Evolutionary conservation across 2,888 invertebrate species (phyloP), one percentile per base, ranked within the genome.

Genomic region (Heliconius charithonia): DNA sequence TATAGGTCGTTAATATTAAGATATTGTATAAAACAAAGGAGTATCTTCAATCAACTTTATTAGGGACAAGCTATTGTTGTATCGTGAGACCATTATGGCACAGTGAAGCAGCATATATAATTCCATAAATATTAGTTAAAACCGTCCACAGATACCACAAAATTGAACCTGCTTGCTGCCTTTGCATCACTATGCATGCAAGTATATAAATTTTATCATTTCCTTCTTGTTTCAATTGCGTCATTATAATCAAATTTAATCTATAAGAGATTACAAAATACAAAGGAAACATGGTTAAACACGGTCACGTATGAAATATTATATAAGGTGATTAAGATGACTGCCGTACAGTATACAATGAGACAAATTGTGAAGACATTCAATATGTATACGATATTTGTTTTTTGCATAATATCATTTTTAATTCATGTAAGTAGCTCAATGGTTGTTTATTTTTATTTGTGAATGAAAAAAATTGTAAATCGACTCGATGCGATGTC

Each of bases 401-500:
- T 75, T 16, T 66, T 75, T 41, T 75, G 65, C 25, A 16, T 71
- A 59, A 56, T 80, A 4, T 27, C 63, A n/a, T 65, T 75, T 65
- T 66, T 75, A 41, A 75, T 75, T 51, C 51, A 63, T n/a, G 79
- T 80, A 77, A 77, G 79, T 79, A 51, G 3, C 19, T 69, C 7
- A 45, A 29, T 16, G 37, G 29, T 32, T 41, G n/a, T 45, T 59
- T 59, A 59, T 12, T 45, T 45, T 45, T 45, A 13, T 45, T 45
- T 45, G 32, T 37, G 32, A 37, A 37, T 9, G 32, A 37, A 37
- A 37, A 37, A 37, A 37, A 37, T 0, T 37, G 32, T 37, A 37
- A 37, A 37, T 37, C 9, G 32, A 9, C 32, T 37, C 9, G 32
- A 9, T 37, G 32, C 9, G 32, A 37, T n/a, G n/a, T n/a, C n/a